These are phyloP conservation scores for Xylota segnis DNA, from an alignment of 2,888 invertebrate species.

Conservation along the genomic window DNA sequence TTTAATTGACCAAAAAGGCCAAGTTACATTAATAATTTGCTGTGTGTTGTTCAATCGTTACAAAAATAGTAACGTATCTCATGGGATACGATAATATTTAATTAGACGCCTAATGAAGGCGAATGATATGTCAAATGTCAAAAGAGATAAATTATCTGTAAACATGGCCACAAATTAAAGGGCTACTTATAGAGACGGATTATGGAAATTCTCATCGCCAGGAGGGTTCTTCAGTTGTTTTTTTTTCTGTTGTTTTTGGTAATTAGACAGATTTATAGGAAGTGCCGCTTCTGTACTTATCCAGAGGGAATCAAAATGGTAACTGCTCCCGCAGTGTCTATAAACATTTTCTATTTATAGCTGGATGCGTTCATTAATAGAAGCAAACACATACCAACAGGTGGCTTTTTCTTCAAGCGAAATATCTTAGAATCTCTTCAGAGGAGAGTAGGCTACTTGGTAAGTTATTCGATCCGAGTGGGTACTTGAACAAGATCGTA, in stretches of 20 bases:
- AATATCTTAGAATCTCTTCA: slow-evolving; percentile 13
- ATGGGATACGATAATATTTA: slow-evolving; percentile 53
- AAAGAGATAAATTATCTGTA: slow-evolving; percentile 49
- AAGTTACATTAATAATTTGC: slow-evolving; percentile 52
- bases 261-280: slow-evolving; percentile 18
- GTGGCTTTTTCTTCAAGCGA: slow-evolving; percentile 33
- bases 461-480: slow-evolving; percentile 55
- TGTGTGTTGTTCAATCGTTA: slow-evolving; percentile 13
- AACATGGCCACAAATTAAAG: slow-evolving; percentile 36
- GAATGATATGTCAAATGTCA: slow-evolving; percentile 63
- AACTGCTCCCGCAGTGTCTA: slow-evolving; percentile 39
- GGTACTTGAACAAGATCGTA: slow-evolving; percentile 49
- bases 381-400: slow-evolving; percentile 34
- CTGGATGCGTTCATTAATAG: not conserved
- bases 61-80: slow-evolving; percentile 11
- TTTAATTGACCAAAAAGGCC: slow-evolving; percentile 66
- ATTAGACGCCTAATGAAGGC: slow-evolving; percentile 62
- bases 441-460: slow-evolving; percentile 14
- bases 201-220: slow-evolving; percentile 13
- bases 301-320: slow-evolving; percentile 8
- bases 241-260: not conserved
- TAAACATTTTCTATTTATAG: slow-evolving; percentile 6
- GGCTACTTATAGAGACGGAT: not conserved
- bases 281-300: slow-evolving; percentile 6
- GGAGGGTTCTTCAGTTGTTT: not conserved